Evolutionary conservation across 1,140 invertebrate genomes (phyloP).

Genomic region (Drusus annulatus): DNA sequence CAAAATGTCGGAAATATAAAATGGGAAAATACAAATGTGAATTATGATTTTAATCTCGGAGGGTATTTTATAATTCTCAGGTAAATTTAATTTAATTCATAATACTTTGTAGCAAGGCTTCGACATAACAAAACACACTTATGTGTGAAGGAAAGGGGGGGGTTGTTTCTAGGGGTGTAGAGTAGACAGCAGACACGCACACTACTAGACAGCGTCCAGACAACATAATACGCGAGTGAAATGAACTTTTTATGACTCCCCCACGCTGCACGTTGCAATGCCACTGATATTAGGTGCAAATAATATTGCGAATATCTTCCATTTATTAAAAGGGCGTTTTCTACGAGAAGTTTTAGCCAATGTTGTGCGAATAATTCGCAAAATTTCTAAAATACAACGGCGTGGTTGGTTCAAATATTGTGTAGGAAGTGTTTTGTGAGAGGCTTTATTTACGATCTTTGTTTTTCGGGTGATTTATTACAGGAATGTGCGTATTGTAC

Average conservation of each 20-base stretch:
- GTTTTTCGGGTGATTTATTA: slow-evolving; percentile 34
- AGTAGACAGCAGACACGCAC: neutral
- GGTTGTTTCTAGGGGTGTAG: neutral
- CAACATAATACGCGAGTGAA: slow-evolving; percentile 8
- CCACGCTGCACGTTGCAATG: neutral
- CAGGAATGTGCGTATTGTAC: neutral
- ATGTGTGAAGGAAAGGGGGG: neutral
- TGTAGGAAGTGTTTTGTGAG: neutral
- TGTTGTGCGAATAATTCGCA: slow-evolving; percentile 41
- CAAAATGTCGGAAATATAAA: neutral
- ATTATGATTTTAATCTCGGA: too few species aligned
- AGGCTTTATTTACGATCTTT: slow-evolving; percentile 2
- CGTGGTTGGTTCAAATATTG: slow-evolving; percentile 10
- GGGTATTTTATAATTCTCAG: too few species aligned
- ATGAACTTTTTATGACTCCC: slow-evolving; percentile 27
- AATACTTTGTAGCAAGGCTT: too few species aligned
- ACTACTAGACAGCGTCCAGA: slow-evolving; percentile 2
- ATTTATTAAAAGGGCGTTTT: slow-evolving; percentile 32
- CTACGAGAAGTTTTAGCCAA: slow-evolving; percentile 23
- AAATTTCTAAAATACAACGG: neutral
- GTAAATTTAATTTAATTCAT: too few species aligned
- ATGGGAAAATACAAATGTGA: neutral
- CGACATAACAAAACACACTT: neutral
- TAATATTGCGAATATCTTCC: slow-evolving; percentile 42
- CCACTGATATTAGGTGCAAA: slow-evolving; percentile 17